Base-by-base conservation (phyloP, 2,797 vertebrate genomes). In the Acanthurus lineatus region DNA sequence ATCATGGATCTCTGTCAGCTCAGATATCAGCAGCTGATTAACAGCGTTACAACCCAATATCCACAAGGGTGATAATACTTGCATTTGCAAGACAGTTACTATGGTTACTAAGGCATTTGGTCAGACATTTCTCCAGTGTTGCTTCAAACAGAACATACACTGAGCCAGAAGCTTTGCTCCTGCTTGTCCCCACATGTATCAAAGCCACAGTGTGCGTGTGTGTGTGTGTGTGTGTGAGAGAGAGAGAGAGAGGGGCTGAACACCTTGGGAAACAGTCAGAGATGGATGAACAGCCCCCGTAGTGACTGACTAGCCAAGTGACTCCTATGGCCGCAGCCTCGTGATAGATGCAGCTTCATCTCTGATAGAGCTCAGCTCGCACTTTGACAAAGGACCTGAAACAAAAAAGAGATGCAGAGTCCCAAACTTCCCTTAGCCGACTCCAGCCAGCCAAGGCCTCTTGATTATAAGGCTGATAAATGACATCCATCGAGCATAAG, bases 401-500 rank as follows among this genome's bases (percentile, higher is more conserved):
- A 76, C 65, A 25, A 25, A 44, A 44, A 69, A 67, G 58, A 81
- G 66, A 57, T 66, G 45, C 61, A 42, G 40, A 22, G 38, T 63
- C 51, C n/a, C 44, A 20, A 42, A 53, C 52, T 63, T 51, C n/a
- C 44, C 64, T 56, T n/a, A 48, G 63, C 56, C 38, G 58, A 44
- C 59, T 81, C 47, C 53, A 49, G 69, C 66, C 53, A 66, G 53
- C 71, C 63, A 73, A 73, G 79, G 81, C 72, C 45, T 62, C 81
- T 69, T 3, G 25, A 83, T 88, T 72, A 81, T 52, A 32, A 16
- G 0, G 3, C 44, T 82, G 87, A 88, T 84, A 73, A 83, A 89
- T 87, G 56, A 48, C 79, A 84, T 79, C 70, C 84, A 89, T 89
- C 85, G 81, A 68, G 53, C 60, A 19, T 42, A 66, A 32, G 25